phyloP scores from a whole-genome alignment of 2,888 invertebrate genomes.

The Thera obeliscata region DNA sequence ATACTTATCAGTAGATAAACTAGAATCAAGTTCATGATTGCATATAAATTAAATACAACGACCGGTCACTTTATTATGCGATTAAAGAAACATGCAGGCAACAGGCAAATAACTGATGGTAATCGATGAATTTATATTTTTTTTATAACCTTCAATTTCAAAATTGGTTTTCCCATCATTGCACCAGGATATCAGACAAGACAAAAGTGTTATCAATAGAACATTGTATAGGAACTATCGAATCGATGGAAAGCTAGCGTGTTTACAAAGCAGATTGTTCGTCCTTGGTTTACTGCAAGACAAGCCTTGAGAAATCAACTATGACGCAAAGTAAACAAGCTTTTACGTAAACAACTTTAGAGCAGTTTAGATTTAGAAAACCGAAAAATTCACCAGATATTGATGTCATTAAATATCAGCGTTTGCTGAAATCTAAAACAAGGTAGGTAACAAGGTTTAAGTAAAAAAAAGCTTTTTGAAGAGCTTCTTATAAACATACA shows the following conservation, averaged over 20 bases:
- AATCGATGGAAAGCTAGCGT: neutral
- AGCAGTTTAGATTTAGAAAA: neutral
- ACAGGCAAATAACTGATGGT: neutral
- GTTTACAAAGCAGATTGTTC: neutral
- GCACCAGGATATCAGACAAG: neutral
- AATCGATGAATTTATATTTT: too few relatives aligned
- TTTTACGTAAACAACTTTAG: slow-evolving; percentile 18
- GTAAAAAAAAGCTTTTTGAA: too few relatives aligned
- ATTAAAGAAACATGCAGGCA: neutral
- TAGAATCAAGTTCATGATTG: neutral
- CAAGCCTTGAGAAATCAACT: slow-evolving; percentile 16
- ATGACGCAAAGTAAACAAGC: slow-evolving; percentile 8
- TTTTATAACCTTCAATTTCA: too few relatives aligned
- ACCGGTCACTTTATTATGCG: neutral
- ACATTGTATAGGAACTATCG: neutral
- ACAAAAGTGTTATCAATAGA: neutral
- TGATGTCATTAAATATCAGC: neutral
- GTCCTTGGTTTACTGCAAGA: slow-evolving; percentile 21
- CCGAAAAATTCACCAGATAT: neutral
- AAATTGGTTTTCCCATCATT: too few relatives aligned
- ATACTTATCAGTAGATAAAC: neutral
- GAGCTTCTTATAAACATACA: too few relatives aligned
- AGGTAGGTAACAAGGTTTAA: too few relatives aligned
- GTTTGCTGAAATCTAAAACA: too few relatives aligned
- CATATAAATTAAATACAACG: neutral